phyloP scores from a whole-genome alignment of 2,888 invertebrate species.

The Polydrusus cervinus region DNA sequence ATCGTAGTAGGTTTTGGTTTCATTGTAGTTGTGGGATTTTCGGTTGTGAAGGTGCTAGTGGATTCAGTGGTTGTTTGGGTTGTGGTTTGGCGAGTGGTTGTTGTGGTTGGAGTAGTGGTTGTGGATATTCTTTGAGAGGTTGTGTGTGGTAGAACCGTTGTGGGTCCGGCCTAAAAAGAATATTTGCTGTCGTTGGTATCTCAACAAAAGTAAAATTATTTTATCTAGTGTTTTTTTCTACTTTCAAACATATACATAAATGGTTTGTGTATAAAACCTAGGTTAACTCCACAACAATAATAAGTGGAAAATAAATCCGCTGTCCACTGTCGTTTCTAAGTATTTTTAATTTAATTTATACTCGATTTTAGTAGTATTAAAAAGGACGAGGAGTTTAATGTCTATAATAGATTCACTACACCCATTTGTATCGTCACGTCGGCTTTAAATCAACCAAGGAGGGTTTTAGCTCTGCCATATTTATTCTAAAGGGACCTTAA shows the following conservation, averaged over 20 bases:
- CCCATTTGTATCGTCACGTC: too few species aligned
- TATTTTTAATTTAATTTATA: neutral
- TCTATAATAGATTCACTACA: too few species aligned
- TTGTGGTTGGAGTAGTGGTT: conserved; percentile 43
- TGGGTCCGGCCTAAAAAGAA: conserved; percentile 50
- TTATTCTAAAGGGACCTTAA: too few species aligned
- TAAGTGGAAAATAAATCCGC: neutral
- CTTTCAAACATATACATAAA: neutral
- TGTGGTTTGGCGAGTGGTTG: conserved; percentile 52
- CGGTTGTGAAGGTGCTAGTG: conserved; percentile 41
- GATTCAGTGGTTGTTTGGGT: conserved; percentile 38
- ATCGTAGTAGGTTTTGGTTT: conserved; percentile 44
- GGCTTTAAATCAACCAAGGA: too few species aligned
- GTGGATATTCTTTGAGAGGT: conserved; percentile 35
- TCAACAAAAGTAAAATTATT: too few species aligned
- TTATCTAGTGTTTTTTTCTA: neutral
- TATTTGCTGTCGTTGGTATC: neutral
- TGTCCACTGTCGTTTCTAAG: conserved; percentile 1
- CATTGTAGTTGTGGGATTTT: conserved; percentile 38
- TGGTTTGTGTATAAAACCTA: neutral
- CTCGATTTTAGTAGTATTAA: too few species aligned
- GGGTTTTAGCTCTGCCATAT: too few species aligned
- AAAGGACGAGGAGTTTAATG: too few species aligned
- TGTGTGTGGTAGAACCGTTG: conserved; percentile 54
- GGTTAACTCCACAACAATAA: conserved; percentile 9